These are phyloP conservation scores for Cynocephalus volans DNA, from an alignment of 2,113 vertebrate species.

Conservation along the genomic window DNA sequence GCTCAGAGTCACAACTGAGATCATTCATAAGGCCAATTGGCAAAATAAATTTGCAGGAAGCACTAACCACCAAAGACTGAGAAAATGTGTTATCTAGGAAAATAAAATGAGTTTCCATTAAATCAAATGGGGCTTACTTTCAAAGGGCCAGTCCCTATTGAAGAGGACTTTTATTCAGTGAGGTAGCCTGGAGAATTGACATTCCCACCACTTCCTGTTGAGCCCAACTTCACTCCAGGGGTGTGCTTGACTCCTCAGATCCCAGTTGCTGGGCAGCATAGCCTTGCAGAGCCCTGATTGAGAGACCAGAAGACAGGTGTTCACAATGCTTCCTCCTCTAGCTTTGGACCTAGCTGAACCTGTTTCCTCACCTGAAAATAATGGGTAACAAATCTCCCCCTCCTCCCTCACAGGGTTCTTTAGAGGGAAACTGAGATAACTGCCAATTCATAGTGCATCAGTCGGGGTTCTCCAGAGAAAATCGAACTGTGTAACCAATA, in stretches of 20 bases:
- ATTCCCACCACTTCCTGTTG: not conserved
- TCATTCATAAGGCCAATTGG: constrained; percentile 4
- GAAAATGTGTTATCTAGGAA: not conserved
- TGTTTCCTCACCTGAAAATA: not conserved
- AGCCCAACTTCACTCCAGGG: not conserved
- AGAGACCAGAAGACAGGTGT: not conserved
- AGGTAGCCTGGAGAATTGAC: not conserved
- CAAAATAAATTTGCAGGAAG: constrained; percentile 15
- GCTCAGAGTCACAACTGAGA: not conserved
- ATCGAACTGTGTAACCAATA: not conserved
- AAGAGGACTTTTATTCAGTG: not conserved
- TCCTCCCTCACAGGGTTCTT: not conserved
- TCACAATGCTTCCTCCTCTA: not conserved
- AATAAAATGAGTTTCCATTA: not conserved
- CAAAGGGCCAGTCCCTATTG: not conserved
- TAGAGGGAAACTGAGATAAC: not conserved
- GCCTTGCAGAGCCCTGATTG: not conserved
- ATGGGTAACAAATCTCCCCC: not conserved
- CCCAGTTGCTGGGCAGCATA: not conserved
- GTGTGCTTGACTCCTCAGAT: not conserved
- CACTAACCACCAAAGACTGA: not conserved
- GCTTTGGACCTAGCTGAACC: not conserved
- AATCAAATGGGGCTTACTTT: not conserved
- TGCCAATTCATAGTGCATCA: not conserved
- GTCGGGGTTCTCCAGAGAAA: not conserved